phyloP scores from a whole-genome alignment of 2,888 invertebrate species.

The Torymus auratus region DNA sequence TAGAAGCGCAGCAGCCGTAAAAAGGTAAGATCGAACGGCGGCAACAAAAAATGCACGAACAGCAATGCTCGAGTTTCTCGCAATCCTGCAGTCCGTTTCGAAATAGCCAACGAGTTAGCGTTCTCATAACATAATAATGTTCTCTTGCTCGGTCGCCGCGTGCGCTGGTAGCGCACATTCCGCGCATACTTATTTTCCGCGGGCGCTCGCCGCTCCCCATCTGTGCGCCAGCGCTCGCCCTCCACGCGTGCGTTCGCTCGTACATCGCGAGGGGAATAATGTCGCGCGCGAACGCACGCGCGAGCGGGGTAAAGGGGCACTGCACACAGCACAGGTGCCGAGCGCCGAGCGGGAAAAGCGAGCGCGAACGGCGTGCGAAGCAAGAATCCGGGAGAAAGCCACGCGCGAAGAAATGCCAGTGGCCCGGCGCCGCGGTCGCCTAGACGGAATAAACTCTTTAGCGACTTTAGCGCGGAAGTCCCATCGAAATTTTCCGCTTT shows the following conservation, averaged over 20 bases:
- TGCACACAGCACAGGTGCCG: constrained; percentile 5
- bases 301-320: too few species aligned
- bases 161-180: neutral
- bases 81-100: constrained; percentile 32
- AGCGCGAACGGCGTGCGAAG: constrained; percentile 11
- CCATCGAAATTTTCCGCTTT: too few species aligned
- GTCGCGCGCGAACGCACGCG: constrained; percentile 14
- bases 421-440: too few species aligned
- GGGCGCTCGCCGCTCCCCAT: constrained; percentile 25
- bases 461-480: too few species aligned
- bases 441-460: too few species aligned
- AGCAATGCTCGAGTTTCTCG: constrained; percentile 5
- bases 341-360: constrained; percentile 3
- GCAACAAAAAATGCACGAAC: neutral
- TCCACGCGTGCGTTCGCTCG: constrained; percentile 16
- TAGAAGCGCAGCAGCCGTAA: neutral
- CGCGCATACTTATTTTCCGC: constrained; percentile 9
- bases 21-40: neutral
- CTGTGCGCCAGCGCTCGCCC: neutral
- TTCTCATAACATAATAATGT: constrained; percentile 46
- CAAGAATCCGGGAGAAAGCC: constrained; percentile 51
- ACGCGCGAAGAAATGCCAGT: neutral
- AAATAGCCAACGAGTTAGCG: neutral
- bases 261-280: constrained; percentile 50
- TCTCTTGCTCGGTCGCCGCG: neutral